Evolutionary conservation across 2,113 vertebrate genomes (phyloP), one percentile per base, ranked within the genome.

Genomic region (Lamprotornis superbus): DNA sequence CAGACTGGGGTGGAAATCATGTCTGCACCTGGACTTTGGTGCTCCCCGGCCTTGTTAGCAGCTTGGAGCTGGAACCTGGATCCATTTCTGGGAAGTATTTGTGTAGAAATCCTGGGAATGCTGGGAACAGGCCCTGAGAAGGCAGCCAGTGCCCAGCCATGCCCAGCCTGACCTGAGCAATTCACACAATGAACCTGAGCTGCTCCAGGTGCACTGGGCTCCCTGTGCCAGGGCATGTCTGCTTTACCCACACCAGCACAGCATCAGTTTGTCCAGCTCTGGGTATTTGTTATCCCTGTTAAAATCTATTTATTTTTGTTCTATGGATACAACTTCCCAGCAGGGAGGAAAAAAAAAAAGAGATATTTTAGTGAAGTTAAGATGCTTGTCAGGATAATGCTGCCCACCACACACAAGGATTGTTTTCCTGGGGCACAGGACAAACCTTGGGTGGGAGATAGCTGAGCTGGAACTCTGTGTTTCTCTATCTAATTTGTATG

Each of bases 401-500:
- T 78, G 37, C 24, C 13, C 52, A 83, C 53, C 39, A 28, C 12
- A 52, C 15, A 24, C 9, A 49, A 25, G 20, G 22, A 37, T n/a
- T 75, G 15, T 1, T 67, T 75, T 37, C 40, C 3, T 49, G 50
- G 46, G n/a, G 31, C 40, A 76, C 30, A 46, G 18, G 25, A 44
- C 5, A 56, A 89, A 37, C 9, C 46, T 56, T 24, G 49, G 25
- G 12, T 85, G n/a, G 40, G 50, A 91, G 53, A 67, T 2, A 30
- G 27, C 35, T 31, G 37, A 76, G 49, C 56, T 56, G 52, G 65
- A 93, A 83, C 17, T 39, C 33, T 30, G 6, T 42, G 44, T 10
- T 83, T 87, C 60, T 91, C 27, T 57, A 14, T 52, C 63, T 37
- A 44, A 76, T 93, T 77, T 85, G 63, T 80, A 53, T 65, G 53